These are phyloP conservation scores for Siniperca undulata DNA, from an alignment of 2,797 vertebrate genomes.

Conservation along the genomic window DNA sequence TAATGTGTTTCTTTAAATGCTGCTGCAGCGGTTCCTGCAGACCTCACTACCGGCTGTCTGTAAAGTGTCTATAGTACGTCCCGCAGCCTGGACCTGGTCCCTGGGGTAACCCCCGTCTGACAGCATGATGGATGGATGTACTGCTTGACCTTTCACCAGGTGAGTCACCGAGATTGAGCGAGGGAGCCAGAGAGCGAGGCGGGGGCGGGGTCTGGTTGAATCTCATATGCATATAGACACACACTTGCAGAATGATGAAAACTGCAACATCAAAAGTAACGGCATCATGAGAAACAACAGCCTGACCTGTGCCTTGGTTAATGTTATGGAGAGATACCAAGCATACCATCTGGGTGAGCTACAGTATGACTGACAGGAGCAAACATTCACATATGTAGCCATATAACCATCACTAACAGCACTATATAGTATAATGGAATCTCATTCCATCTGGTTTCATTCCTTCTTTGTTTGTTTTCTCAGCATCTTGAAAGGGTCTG, in stretches of 20 bases:
- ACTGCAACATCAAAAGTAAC: slow-evolving; percentile 16
- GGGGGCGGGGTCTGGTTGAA: neutral
- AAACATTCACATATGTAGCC: slow-evolving; percentile 16
- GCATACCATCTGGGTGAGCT: slow-evolving; percentile 9
- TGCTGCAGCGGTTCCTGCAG: slow-evolving; percentile 53
- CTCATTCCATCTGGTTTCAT: slow-evolving; percentile 68
- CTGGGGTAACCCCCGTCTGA: slow-evolving; percentile 66
- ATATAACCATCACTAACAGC: slow-evolving; percentile 15
- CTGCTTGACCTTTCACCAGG: slow-evolving; percentile 60
- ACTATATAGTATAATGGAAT: slow-evolving; percentile 31
- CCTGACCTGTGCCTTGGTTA: neutral
- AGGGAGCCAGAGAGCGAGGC: slow-evolving; percentile 9
- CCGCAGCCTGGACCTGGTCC: slow-evolving; percentile 39
- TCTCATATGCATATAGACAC: slow-evolving; percentile 36
- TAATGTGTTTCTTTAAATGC: slow-evolving; percentile 74
- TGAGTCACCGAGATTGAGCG: slow-evolving; percentile 16
- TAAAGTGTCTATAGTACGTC: slow-evolving; percentile 51
- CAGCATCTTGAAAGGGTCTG: slow-evolving; percentile 67
- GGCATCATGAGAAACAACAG: slow-evolving; percentile 17
- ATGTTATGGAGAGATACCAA: neutral
- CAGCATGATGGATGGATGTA: slow-evolving; percentile 80
- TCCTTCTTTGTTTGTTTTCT: slow-evolving; percentile 74
- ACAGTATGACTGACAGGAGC: neutral
- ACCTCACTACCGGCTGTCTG: slow-evolving; percentile 53
- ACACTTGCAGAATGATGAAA: neutral